phyloP scores from a whole-genome alignment of 2,888 invertebrate species.

The Camptogramma bilineatum region DNA sequence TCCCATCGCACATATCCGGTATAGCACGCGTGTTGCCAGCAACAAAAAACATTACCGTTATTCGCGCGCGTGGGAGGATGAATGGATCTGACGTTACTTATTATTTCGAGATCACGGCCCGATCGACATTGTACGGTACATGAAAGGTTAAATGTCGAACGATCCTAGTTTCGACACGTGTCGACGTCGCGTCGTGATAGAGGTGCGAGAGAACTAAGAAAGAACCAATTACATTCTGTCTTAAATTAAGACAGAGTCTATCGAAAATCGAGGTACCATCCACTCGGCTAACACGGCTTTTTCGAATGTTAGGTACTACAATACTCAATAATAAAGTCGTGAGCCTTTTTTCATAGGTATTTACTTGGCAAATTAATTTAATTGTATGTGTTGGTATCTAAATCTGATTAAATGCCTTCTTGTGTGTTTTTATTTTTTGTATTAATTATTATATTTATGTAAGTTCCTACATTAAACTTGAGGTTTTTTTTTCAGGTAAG shows the following conservation, averaged over 20 bases:
- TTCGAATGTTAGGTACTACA: too few species aligned
- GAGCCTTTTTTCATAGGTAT: too few species aligned
- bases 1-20: slow-evolving; percentile 32
- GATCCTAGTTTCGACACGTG: slow-evolving; percentile 13
- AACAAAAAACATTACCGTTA: slow-evolving; percentile 54
- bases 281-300: too few species aligned
- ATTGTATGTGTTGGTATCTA: too few species aligned
- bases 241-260: too few species aligned
- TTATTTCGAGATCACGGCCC: slow-evolving; percentile 40
- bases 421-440: neutral
- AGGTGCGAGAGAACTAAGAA: too few species aligned
- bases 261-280: too few species aligned
- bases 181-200: neutral
- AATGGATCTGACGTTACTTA: slow-evolving; percentile 50
- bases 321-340: too few species aligned
- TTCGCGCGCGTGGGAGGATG: slow-evolving; percentile 55
- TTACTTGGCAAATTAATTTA: too few species aligned
- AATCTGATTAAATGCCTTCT: neutral
- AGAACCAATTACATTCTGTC: too few species aligned
- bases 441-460: neutral
- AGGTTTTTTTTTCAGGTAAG: slow-evolving; percentile 33
- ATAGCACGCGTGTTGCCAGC: slow-evolving; percentile 35
- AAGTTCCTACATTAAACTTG: neutral
- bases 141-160: slow-evolving; percentile 24
- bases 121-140: slow-evolving; percentile 43